These are phyloP conservation scores for Hippocampus comes DNA, from an alignment of 2,113 vertebrate genomes.

Conservation along the genomic window DNA sequence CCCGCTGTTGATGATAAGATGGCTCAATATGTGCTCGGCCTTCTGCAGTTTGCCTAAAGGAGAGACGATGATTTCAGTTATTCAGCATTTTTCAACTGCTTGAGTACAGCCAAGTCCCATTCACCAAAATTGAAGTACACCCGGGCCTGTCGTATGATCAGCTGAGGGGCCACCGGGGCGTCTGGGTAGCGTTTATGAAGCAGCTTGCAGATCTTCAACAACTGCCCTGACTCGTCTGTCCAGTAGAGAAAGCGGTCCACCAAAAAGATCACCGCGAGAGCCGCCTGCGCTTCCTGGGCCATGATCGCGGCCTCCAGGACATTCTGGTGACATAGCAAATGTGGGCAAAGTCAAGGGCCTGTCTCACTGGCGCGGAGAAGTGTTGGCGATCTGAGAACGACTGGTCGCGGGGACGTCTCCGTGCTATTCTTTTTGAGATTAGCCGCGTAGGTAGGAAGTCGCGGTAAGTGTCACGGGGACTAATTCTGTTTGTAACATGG, in stretches of 20 bases:
- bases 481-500: too few relatives aligned
- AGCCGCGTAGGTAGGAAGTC: too few relatives aligned
- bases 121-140: conserved; percentile 82
- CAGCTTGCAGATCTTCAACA: conserved; percentile 78
- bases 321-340: conserved; percentile 59
- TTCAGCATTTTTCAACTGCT: not conserved
- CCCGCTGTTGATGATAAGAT: conserved; percentile 80
- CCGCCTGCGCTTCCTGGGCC: conserved; percentile 63
- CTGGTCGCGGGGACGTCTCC: too few relatives aligned
- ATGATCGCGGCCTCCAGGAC: conserved; percentile 78
- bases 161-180: conserved; percentile 82
- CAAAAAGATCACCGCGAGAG: conserved; percentile 80
- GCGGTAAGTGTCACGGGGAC: too few relatives aligned
- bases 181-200: conserved; percentile 76
- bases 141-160: conserved; percentile 88
- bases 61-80: not conserved
- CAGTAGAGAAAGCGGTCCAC: conserved; percentile 88
- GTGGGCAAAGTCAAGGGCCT: not conserved
- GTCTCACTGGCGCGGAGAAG: too few relatives aligned
- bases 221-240: conserved; percentile 77
- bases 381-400: too few relatives aligned
- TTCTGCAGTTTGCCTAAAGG: conserved; percentile 86
- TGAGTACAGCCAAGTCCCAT: not conserved
- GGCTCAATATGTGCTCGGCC: conserved; percentile 90
- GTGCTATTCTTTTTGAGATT: too few relatives aligned